These are phyloP conservation scores for Pyxicephalus adspersus DNA, from an alignment of 2,113 vertebrate species.

Conservation along the genomic window DNA sequence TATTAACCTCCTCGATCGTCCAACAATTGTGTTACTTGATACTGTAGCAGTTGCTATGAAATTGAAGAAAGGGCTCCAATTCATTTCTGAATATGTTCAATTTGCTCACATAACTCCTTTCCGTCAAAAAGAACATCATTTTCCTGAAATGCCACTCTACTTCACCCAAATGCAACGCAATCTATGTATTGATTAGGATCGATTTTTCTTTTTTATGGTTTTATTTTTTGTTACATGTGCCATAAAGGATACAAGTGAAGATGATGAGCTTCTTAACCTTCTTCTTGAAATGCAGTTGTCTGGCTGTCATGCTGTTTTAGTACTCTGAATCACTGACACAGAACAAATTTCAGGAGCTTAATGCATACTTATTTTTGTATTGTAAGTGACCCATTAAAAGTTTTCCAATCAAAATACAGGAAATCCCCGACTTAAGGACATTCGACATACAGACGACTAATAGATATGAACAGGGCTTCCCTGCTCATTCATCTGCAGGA, in stretches of 20 bases:
- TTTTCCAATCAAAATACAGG: too few relatives aligned
- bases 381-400: too few relatives aligned
- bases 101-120: conserved; percentile 14
- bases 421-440: too few relatives aligned
- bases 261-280: too few relatives aligned
- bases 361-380: too few relatives aligned
- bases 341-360: too few relatives aligned
- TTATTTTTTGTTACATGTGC: not conserved
- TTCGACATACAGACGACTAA: too few relatives aligned
- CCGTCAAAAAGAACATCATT: conserved; percentile 23
- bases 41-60: conserved; percentile 5
- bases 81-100: conserved; percentile 27
- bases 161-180: conserved; percentile 7
- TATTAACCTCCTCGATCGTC: conserved; percentile 12
- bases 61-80: conserved; percentile 9
- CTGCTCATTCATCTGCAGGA: too few relatives aligned
- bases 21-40: conserved; percentile 11
- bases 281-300: too few relatives aligned
- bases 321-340: too few relatives aligned
- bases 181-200: conserved; percentile 1
- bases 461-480: too few relatives aligned
- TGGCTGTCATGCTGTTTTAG: too few relatives aligned
- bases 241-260: not conserved
- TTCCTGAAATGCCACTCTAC: conserved; percentile 8
- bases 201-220: not conserved